These are phyloP conservation scores for Metellina segmentata DNA, from an alignment of 2,888 invertebrate genomes.

Conservation along the genomic window DNA sequence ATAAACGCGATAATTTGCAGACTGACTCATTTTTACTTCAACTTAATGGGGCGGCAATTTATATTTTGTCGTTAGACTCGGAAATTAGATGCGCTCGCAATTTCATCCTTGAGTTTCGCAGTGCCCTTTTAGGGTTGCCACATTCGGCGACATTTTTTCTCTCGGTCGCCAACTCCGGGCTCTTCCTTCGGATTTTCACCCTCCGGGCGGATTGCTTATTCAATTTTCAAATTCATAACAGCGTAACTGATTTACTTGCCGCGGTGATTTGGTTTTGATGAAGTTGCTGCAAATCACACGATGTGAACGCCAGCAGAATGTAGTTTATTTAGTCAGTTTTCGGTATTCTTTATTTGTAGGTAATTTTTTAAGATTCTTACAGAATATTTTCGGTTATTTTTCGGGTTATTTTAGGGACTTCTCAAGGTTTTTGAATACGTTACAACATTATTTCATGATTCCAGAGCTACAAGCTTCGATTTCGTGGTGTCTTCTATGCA, in stretches of 20 bases:
- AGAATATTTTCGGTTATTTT: too few relatives aligned
- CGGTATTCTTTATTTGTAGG: too few relatives aligned
- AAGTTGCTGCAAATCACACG: not conserved
- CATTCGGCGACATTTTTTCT: not conserved
- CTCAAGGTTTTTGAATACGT: too few relatives aligned
- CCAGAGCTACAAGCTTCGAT: too few relatives aligned
- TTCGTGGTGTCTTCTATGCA: too few relatives aligned
- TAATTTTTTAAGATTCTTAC: too few relatives aligned
- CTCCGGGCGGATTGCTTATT: not conserved
- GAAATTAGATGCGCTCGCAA: not conserved
- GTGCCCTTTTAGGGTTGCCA: conserved; percentile 18
- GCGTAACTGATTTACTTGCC: not conserved
- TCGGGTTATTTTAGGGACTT: too few relatives aligned
- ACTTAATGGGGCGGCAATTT: conserved; percentile 2
- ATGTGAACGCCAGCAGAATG: too few relatives aligned
- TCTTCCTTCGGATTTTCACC: too few relatives aligned
- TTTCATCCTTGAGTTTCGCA: conserved; percentile 18
- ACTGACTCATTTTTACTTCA: not conserved
- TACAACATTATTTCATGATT: too few relatives aligned
- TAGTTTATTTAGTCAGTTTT: too few relatives aligned
- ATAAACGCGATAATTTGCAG: not conserved
- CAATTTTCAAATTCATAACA: not conserved
- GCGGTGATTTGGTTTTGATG: not conserved
- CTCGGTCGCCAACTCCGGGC: not conserved
- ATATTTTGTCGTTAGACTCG: not conserved